Evolutionary conservation across 2,113 vertebrate genomes (phyloP), one percentile per base, ranked within the genome.

Genomic region (Sprattus sprattus): DNA sequence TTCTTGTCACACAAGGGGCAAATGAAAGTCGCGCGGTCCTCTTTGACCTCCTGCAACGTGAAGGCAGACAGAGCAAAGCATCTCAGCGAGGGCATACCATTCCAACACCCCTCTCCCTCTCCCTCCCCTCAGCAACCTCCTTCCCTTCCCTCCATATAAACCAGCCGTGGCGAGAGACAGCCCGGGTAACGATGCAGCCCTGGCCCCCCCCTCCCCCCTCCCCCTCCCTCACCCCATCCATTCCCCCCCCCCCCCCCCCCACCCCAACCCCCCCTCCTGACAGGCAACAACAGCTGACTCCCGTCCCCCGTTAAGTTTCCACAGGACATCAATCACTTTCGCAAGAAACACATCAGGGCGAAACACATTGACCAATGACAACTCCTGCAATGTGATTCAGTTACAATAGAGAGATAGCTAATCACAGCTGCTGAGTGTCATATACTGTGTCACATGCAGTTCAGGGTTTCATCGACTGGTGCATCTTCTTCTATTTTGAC

Each of bases 1-100:
- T 95, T 92, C 92, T 98, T 99, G 88, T 98, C 96, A 93, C 98
- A 99, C 83, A 99, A 94, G 6, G 98, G 98, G 88, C 98, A 99
- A 88, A 91, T 96, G 87, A 95, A 97, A 84, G 95, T 93, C 88
- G 95, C 96, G 92, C 95, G 95, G 45, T 98, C 96, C 47, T 99
- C 98, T 95, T 98, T 99, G 88, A 94, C 93, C 93, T 99, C 98
- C 98, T 99, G 91, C 52, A 87, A 45, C 9, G 47, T 71, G 88
- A 57, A 83, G 81, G 22, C 32, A 86, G 64, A 71, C 64, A 32
- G 64, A 71, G 28, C 64, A 32, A 71, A 71, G 50, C 18, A 71
- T 44, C 39, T 84, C 39, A 71, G 18, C 10, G 64, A 86, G 7
- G 7, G 67, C n/a, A 82, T 22, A 82, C 47, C 49, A 60, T 75